Percentiles rank a stretch among this genome's conserved stretches.
phyloP scores from a whole-genome alignment of 2,888 invertebrate species.

The Reticulitermes lucifugus region DNA sequence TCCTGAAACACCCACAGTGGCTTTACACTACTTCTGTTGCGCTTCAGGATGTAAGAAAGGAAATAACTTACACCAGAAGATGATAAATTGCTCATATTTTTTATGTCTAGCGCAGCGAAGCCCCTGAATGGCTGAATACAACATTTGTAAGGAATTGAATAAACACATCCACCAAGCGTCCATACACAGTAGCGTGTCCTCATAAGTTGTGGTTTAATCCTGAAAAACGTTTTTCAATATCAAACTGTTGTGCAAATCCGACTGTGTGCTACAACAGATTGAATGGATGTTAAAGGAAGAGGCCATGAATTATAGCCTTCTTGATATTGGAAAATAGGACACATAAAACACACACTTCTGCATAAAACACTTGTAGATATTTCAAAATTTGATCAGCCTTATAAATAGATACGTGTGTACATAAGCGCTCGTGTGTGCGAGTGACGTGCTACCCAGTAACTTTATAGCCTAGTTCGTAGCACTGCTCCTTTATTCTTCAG shows the following conservation, averaged over 20 bases:
- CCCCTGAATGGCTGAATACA: not conserved
- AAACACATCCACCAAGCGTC: not conserved
- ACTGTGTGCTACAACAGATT: too few species aligned
- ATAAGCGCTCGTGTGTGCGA: too few species aligned
- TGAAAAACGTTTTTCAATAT: not conserved
- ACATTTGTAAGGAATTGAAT: conserved; percentile 9
- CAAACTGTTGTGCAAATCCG: not conserved
- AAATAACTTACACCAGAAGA: not conserved
- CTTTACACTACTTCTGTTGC: not conserved
- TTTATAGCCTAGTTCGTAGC: too few species aligned
- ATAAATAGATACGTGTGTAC: too few species aligned
- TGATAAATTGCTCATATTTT: conserved; percentile 35
- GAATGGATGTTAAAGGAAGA: too few species aligned
- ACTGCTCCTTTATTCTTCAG: too few species aligned
- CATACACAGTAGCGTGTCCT: not conserved
- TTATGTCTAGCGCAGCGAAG: not conserved
- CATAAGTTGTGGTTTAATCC: not conserved
- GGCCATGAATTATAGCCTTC: too few species aligned
- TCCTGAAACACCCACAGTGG: not conserved
- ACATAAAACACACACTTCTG: too few species aligned
- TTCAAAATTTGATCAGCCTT: too few species aligned
- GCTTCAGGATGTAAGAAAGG: not conserved
- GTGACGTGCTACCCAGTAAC: too few species aligned
- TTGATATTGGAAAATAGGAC: too few species aligned
- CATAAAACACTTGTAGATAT: too few species aligned